Percentiles rank a stretch among this genome's conserved stretches.
phyloP scores from a whole-genome alignment of 37 sponge, comb jelly and placozoan species.

The Tethya wilhelma region DNA sequence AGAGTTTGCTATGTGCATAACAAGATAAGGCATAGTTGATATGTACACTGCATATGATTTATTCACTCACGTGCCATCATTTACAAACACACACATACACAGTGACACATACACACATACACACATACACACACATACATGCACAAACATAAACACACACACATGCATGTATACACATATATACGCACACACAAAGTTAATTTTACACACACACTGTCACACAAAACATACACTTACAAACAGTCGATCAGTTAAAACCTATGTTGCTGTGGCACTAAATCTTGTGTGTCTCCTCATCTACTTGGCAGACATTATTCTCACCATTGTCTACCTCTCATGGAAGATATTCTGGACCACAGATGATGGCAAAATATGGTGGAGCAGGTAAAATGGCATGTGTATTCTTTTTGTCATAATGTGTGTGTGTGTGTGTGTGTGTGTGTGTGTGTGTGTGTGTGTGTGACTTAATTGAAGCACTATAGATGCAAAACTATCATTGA shows the following conservation, averaged over 20 bases:
- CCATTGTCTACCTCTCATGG: conserved; percentile 26
- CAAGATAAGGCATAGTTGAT: too few relatives aligned
- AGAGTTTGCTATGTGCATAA: too few relatives aligned
- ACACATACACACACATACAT: too few relatives aligned
- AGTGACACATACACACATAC: too few relatives aligned
- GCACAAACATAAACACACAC: too few relatives aligned
- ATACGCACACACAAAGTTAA: too few relatives aligned
- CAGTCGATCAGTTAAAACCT: not conserved
- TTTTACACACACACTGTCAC: too few relatives aligned
- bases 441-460: not conserved
- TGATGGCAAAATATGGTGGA: conserved; percentile 34
- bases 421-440: conserved; percentile 20
- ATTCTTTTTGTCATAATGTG: not conserved
- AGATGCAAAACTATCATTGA: not conserved
- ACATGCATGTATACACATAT: too few relatives aligned
- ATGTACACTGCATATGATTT: too few relatives aligned
- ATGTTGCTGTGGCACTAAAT: conserved; percentile 29
- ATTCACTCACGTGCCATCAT: too few relatives aligned
- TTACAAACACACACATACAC: too few relatives aligned
- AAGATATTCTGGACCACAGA: conserved; percentile 23
- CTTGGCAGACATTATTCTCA: conserved; percentile 34
- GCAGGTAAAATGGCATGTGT: conserved; percentile 35
- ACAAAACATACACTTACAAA: too few relatives aligned
- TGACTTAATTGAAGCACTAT: not conserved
- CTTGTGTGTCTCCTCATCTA: conserved; percentile 49